Evolutionary conservation across 23 tunicate genomes (phyloP).

Genomic region (Styela clava): DNA sequence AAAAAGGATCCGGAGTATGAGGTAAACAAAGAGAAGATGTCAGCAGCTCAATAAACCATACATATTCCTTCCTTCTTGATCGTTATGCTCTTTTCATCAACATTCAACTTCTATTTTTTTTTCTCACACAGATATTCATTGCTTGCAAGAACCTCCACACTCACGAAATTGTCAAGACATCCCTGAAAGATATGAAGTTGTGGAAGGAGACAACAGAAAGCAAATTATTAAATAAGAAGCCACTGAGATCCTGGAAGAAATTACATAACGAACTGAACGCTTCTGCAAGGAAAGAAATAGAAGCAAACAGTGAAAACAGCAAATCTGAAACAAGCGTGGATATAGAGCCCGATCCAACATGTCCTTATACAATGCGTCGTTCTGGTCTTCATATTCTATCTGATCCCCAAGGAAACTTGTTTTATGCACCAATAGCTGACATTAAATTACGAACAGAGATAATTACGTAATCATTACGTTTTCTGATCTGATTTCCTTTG

Average conservation of each 20-base stretch:
- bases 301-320: background rate
- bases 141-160: constrained; percentile 27
- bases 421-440: constrained; percentile 24
- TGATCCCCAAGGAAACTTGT: constrained; percentile 22
- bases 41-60: no score
- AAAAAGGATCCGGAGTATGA: no score
- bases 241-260: constrained; percentile 13
- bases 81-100: no score
- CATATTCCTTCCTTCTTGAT: no score
- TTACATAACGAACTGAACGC: constrained; percentile 3
- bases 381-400: constrained; percentile 24
- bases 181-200: constrained; percentile 4
- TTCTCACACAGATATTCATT: constrained; percentile 14
- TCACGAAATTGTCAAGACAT: constrained; percentile 18
- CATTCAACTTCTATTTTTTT: no score
- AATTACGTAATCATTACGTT: background rate
- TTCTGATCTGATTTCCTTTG: no score
- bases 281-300: constrained; percentile 4
- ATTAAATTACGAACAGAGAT: background rate
- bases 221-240: constrained; percentile 16
- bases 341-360: background rate
- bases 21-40: no score
- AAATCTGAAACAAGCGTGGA: background rate
- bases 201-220: constrained; percentile 33
- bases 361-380: constrained; percentile 31